Evolutionary conservation across 2,113 vertebrate species (phyloP).

Genomic region (Taurulus bubalis): DNA sequence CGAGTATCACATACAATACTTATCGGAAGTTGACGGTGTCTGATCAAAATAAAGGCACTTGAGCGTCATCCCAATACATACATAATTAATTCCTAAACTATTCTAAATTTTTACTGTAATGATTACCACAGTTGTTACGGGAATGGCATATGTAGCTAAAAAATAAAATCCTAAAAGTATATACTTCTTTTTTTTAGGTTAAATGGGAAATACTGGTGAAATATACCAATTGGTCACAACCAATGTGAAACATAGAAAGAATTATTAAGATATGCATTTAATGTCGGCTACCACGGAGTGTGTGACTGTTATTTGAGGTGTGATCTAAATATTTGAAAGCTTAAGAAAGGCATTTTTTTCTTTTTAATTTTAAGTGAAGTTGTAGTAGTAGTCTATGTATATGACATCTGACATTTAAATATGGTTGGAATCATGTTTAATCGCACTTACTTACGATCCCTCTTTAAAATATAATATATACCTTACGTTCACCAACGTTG

Average conservation of each 20-base stretch:
- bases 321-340: not conserved
- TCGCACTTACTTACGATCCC: not conserved
- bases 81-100: not conserved
- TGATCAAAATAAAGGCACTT: constrained; percentile 44
- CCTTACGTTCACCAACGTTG: not conserved
- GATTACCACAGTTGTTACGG: not conserved
- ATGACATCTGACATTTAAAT: not conserved
- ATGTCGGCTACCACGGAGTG: not conserved
- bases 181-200: not conserved
- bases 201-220: not conserved
- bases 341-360: not conserved
- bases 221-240: not conserved
- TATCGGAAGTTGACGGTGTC: not conserved
- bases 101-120: not conserved
- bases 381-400: not conserved
- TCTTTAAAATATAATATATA: not conserved
- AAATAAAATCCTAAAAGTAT: not conserved
- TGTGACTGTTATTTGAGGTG: not conserved
- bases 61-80: not conserved
- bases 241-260: not conserved
- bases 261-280: not conserved
- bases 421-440: not conserved
- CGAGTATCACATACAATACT: not conserved
- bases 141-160: not conserved
- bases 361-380: too few species aligned